Base-by-base conservation (phyloP, 1,140 invertebrate genomes). In the Eueides isabella region DNA sequence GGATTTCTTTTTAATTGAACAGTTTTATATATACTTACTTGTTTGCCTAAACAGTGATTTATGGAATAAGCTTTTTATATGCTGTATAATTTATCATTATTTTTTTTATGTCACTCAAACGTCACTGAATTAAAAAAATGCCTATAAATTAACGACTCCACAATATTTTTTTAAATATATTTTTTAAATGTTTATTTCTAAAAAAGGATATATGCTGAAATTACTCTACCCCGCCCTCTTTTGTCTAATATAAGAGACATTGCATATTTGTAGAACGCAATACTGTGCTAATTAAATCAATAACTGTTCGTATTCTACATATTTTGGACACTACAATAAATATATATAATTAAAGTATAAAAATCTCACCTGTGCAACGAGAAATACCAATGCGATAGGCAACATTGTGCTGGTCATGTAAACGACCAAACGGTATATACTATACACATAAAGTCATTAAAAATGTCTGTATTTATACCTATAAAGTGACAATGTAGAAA, bases 371-470 rank as follows among this genome's bases (percentile, higher is more conserved):
- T 82, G 76, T 62, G 79, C 82, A 64, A 81, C 69, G 70, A 84
- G 65, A 19, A 80, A 72, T 61, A 82, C 72, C 78, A 82, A 66
- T 69, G 77, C 68, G 69, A 79, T 48, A 29, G 82, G 77, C 80
- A 82, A 73, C 82, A 84, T 84, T 38, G 19, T 82, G 80, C 70
- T 73, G 82, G 75, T 79, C 80, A 69, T 55, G 35, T 5, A 55
- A 61, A 26, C 41, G 79, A 80, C 82, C 75, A 72, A 76, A 74
- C 78, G 82, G 82, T 84, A 84, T 83, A 80, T 67, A 78, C 82
- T 83, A 84, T 84, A 84, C 82, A 81, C 75, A 29, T 12, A 62
- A 29, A n/a, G 65, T 29, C 33, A 23, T 23, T 38, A 30, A 26
- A 31, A n/a, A 66, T 35, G 72, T 61, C 55, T 67, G 61, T 79